Evolutionary conservation across 1,140 invertebrate genomes (phyloP).

Genomic region (Diorhabda carinulata): DNA sequence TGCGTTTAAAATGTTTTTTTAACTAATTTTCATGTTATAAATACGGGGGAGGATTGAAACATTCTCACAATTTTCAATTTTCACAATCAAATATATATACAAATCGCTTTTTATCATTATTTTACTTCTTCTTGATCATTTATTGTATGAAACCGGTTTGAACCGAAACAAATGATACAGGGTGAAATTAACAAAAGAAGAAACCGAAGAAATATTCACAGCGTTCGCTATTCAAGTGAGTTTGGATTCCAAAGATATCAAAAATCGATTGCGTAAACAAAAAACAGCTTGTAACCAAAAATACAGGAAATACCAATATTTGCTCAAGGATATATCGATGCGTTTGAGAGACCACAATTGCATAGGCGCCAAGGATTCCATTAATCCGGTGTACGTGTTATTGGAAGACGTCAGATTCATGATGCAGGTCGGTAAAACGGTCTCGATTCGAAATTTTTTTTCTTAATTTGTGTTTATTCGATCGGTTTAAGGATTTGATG

Average conservation of each 20-base stretch:
- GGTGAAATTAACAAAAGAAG: constrained; percentile 19
- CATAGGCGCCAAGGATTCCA: constrained; percentile 25
- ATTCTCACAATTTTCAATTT: too few species aligned
- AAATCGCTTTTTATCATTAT: too few species aligned
- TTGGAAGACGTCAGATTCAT: constrained; percentile 26
- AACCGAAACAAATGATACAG: background rate
- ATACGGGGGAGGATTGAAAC: too few species aligned
- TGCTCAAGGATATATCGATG: constrained; percentile 27
- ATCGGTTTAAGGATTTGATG: constrained; percentile 19
- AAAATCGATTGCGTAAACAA: constrained; percentile 22
- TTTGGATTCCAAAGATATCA: constrained; percentile 14
- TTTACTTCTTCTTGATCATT: too few species aligned
- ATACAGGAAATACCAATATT: constrained; percentile 15
- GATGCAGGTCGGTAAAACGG: background rate
- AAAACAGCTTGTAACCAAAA: constrained; percentile 22
- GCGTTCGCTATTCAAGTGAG: constrained; percentile 22
- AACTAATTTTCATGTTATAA: too few species aligned
- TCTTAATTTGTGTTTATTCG: background rate
- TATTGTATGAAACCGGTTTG: too few species aligned
- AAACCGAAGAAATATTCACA: constrained; percentile 27
- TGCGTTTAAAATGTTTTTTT: too few species aligned
- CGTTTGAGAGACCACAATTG: constrained; percentile 19
- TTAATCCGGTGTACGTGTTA: constrained; percentile 25
- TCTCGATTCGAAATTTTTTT: background rate
- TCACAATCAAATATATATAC: too few species aligned